These are phyloP conservation scores for Cynodonichthys magdalenae DNA, from an alignment of 2,797 vertebrate genomes.

Conservation along the genomic window DNA sequence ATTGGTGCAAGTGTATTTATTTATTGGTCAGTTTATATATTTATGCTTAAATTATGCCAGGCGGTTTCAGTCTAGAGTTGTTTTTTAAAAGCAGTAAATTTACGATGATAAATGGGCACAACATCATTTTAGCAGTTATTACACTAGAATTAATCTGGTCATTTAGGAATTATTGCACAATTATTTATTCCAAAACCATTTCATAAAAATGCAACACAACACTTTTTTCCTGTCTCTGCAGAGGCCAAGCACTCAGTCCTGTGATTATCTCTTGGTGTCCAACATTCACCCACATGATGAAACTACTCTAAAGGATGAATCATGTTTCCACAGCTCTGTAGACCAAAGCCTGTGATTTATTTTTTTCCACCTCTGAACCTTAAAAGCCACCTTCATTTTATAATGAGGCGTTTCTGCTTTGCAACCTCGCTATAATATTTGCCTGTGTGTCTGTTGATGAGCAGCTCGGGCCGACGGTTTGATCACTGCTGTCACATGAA, in stretches of 20 bases:
- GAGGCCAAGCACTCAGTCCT: not conserved
- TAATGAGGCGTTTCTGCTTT: slow-evolving; percentile 3
- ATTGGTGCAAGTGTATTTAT: too few species aligned
- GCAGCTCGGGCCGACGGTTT: not conserved
- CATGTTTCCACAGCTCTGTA: not conserved
- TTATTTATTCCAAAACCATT: not conserved
- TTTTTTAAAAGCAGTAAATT: too few species aligned
- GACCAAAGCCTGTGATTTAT: not conserved
- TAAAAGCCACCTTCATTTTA: not conserved
- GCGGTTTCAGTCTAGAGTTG: too few species aligned
- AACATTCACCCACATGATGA: not conserved
- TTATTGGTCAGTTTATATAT: too few species aligned
- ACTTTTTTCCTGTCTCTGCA: not conserved
- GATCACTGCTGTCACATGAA: not conserved
- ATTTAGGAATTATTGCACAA: too few species aligned
- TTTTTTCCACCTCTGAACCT: not conserved
- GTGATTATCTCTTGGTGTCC: not conserved
- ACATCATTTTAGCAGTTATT: too few species aligned
- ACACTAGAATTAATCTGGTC: too few species aligned
- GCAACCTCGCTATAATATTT: not conserved
- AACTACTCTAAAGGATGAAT: not conserved
- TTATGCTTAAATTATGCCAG: too few species aligned
- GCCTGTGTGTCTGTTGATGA: not conserved
- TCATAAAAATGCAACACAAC: not conserved
- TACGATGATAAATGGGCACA: too few species aligned